Conservation (phyloP, 1,140 invertebrate genomes). For the Ceratina japonica region DNA sequence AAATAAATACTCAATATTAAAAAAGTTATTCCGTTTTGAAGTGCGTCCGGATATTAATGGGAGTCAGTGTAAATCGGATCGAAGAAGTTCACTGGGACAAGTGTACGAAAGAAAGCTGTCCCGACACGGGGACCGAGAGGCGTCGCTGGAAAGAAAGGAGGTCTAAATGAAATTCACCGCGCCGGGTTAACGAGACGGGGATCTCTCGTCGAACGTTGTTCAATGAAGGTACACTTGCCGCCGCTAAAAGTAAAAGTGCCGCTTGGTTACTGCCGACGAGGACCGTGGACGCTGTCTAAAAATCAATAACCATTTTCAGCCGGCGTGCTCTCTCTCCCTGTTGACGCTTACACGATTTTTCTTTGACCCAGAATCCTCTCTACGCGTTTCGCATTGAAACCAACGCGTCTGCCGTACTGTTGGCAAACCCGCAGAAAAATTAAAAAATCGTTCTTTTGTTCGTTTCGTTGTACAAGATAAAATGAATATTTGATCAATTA, state of each 20-base stretch:
- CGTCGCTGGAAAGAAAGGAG: constrained; percentile 2
- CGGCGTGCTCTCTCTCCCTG: background rate
- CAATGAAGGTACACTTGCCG: background rate
- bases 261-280: background rate
- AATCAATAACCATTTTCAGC: constrained; percentile 40
- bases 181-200: background rate
- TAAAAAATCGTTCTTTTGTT: too few species aligned
- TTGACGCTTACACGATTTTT: constrained; percentile 9
- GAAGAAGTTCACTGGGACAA: background rate
- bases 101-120: background rate
- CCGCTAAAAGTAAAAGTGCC: constrained; percentile 13
- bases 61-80: background rate
- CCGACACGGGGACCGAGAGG: background rate
- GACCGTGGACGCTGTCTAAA: constrained; percentile 6
- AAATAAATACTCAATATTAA: too few species aligned
- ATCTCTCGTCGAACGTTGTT: constrained; percentile 8
- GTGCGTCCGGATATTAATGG: too few species aligned
- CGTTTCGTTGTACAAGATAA: too few species aligned
- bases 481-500: too few species aligned
- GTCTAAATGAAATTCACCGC: constrained; percentile 10
- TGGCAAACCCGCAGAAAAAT: too few species aligned
- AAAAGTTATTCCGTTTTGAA: too few species aligned
- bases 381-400: background rate
- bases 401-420: background rate
- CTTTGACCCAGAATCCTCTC: constrained; percentile 36